Evolutionary conservation across 2,797 vertebrate genomes (phyloP).

Genomic region (Lagodon rhomboides): DNA sequence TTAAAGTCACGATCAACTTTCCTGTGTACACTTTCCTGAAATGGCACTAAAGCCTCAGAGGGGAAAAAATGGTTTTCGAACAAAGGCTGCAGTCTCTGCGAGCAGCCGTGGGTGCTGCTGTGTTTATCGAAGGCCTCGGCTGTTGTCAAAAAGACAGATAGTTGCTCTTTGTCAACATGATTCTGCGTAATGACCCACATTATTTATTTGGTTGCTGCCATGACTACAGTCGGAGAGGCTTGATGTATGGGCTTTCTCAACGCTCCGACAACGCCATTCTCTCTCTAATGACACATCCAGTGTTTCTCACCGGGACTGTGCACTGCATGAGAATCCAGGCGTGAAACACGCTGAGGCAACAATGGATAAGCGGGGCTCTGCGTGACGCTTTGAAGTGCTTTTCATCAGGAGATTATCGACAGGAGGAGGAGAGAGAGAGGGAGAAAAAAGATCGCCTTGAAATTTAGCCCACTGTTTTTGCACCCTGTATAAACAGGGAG

Average conservation of each 20-base stretch:
- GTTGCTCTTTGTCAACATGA: constrained; percentile 66
- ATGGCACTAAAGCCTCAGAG: constrained; percentile 15
- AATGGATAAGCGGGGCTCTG: constrained; percentile 51
- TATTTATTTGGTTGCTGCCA: constrained; percentile 82
- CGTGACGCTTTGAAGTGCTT: constrained; percentile 72
- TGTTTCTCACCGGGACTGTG: constrained; percentile 35
- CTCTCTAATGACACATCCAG: constrained; percentile 62
- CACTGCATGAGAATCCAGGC: constrained; percentile 59
- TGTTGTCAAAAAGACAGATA: constrained; percentile 77
- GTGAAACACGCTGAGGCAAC: constrained; percentile 65
- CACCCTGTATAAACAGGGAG: constrained; percentile 30
- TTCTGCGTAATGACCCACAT: constrained; percentile 55
- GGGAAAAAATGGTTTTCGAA: constrained; percentile 56
- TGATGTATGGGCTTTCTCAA: constrained; percentile 54
- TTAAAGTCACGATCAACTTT: constrained; percentile 38
- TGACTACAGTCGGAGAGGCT: constrained; percentile 64
- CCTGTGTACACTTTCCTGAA: constrained; percentile 43
- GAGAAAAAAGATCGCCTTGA: constrained; percentile 41
- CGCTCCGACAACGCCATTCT: constrained; percentile 49
- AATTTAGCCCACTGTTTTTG: constrained; percentile 40
- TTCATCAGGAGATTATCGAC: constrained; percentile 70
- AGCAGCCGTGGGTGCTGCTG: constrained; percentile 53
- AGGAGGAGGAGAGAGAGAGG: constrained; percentile 23
- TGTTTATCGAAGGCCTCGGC: constrained; percentile 73
- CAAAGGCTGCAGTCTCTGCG: constrained; percentile 55